Evolutionary conservation across 2,888 invertebrate species (phyloP).

Genomic region (Euplagia quadripunctaria): DNA sequence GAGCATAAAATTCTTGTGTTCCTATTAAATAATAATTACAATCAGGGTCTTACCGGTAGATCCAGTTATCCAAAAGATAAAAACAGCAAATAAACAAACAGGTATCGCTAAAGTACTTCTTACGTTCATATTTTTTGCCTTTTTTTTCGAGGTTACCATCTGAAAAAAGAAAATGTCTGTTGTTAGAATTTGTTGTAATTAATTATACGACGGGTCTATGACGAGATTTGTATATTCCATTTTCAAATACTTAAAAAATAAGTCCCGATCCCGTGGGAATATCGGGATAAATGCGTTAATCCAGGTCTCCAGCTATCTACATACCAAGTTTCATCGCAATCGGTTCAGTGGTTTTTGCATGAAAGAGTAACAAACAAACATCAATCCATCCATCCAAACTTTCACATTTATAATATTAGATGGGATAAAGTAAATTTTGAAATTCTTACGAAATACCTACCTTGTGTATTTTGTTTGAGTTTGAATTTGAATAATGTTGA

Average conservation of each 20-base stretch:
- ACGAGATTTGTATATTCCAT: neutral
- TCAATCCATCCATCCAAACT: too few relatives aligned
- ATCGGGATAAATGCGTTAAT: too few relatives aligned
- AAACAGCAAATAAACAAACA: constrained; percentile 52
- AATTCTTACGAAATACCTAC: too few relatives aligned
- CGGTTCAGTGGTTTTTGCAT: too few relatives aligned
- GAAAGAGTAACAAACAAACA: too few relatives aligned
- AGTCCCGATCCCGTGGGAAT: too few relatives aligned
- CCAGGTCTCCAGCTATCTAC: too few relatives aligned
- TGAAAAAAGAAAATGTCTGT: constrained; percentile 18
- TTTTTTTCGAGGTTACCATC: constrained; percentile 13
- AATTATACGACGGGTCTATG: neutral
- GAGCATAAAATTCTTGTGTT: neutral
- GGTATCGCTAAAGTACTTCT: constrained; percentile 49
- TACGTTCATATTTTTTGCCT: constrained; percentile 47
- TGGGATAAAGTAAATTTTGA: too few relatives aligned
- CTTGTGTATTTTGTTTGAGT: too few relatives aligned
- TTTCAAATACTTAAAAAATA: neutral
- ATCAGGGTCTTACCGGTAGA: constrained; percentile 56
- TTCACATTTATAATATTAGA: too few relatives aligned
- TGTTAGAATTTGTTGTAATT: neutral
- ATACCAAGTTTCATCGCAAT: too few relatives aligned
- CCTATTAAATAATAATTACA: neutral
- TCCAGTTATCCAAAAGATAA: constrained; percentile 63
- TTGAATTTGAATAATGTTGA: too few relatives aligned